Evolutionary conservation across 2,888 invertebrate species (phyloP).

Genomic region (Philopedon plagiatum): DNA sequence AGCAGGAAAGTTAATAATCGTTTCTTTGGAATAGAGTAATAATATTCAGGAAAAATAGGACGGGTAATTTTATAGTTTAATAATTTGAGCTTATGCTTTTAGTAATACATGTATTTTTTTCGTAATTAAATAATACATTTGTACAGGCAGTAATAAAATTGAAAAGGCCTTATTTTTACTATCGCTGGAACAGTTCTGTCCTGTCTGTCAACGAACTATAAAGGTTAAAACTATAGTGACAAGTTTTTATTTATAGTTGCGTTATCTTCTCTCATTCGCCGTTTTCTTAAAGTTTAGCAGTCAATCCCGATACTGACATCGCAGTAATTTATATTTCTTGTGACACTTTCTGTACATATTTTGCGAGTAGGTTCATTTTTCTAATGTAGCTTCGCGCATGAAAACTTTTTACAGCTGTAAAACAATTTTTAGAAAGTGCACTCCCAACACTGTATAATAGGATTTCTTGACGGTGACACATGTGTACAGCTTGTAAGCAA

Average conservation of each 20-base stretch:
- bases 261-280: not conserved
- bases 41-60: no score
- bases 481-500: slow-evolving; percentile 12
- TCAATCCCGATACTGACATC: not conserved
- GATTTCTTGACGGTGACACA: slow-evolving; percentile 1
- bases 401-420: slow-evolving; percentile 31
- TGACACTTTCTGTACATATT: not conserved
- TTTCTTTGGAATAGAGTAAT: not conserved
- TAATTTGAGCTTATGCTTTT: no score
- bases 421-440: slow-evolving; percentile 36
- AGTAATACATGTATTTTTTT: no score
- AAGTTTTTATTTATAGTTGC: not conserved
- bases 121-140: no score
- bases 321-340: slow-evolving; percentile 14
- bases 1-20: not conserved
- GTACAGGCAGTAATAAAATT: no score
- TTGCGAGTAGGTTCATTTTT: slow-evolving; percentile 14
- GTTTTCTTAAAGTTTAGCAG: not conserved
- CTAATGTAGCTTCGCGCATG: slow-evolving; percentile 26
- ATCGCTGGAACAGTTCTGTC: no score
- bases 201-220: no score
- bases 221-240: no score
- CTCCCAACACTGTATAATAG: slow-evolving; percentile 14
- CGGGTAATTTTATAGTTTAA: no score
- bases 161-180: no score